Base-by-base conservation (phyloP, 2,888 invertebrate species). In the Galerucella calmariensis region DNA sequence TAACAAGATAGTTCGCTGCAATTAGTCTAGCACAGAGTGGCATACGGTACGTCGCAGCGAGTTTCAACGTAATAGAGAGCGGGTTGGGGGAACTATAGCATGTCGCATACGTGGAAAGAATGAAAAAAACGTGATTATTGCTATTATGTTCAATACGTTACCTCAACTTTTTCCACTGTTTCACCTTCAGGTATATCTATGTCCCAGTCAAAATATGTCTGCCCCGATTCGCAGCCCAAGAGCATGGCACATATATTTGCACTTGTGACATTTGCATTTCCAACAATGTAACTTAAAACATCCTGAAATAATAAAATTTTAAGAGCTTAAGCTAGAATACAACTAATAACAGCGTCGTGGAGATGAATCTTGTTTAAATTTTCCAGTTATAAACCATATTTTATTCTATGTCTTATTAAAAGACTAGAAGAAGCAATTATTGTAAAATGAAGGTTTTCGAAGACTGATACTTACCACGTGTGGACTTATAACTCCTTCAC, bases 211-310 rank as follows among this genome's bases (percentile, higher is more conserved):
- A 79, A 78, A 46, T 76, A 75, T 2, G 66, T 59, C 5, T 16
- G 14, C 20, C 73, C 71, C 6, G 16, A 46, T 8, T 69, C 67
- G 56, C 80, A 81, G n/a, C 70, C 76, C 20, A 81, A 46, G 20
- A 81, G 44, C 5, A 80, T n/a, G 56, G 72, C 78, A 68, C 81
- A 81, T 16, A 80, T 74, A 51, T 74, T 73, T 46, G 72, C 56
- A 51, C 76, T 78, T 35, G 69, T 73, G 2, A 69, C n/a, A 3
- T 44, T 27, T 24, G 4, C 35, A 11, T 61, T 27, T 61, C 14
- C 61, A 27, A 61, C 35, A 20, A 79, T 73, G n/a, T 77, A 74
- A 10, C 56, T 69, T 24, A 80, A 73, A 46, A 79, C 74, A 27
- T 77, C 79, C 79, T 80, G 65, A 65, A 78, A 80, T 41, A 11